These are phyloP conservation scores for Sialia sialis DNA, from an alignment of 2,113 vertebrate species.

Conservation along the genomic window DNA sequence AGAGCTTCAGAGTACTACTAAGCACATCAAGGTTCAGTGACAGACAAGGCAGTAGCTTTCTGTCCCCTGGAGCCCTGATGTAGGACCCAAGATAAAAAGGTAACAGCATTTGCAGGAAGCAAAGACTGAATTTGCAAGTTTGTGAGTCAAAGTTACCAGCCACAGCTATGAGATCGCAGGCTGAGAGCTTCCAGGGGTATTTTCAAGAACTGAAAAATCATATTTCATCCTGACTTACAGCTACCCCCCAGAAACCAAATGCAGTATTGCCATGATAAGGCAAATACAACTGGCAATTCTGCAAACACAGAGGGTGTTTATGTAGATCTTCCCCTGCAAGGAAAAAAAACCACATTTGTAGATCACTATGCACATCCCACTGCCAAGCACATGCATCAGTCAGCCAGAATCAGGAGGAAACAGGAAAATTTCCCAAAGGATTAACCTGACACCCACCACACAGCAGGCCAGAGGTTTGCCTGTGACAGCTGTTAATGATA, in stretches of 20 bases:
- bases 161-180: neutral
- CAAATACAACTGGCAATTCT: fast-evolving
- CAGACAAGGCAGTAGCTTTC: neutral
- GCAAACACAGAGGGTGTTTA: neutral
- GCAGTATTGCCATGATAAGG: neutral
- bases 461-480: neutral
- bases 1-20: neutral
- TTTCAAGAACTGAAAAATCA: neutral
- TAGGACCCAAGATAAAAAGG: neutral
- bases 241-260: neutral
- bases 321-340: neutral
- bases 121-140: neutral
- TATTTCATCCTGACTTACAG: neutral
- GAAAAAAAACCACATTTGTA: neutral
- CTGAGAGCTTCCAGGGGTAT: neutral
- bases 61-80: neutral
- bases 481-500: neutral
- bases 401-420: neutral
- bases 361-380: neutral
- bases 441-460: neutral
- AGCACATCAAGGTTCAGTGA: fast-evolving
- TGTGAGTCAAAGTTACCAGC: neutral
- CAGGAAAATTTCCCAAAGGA: neutral
- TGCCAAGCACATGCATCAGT: neutral
- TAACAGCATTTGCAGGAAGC: neutral